Evolutionary conservation across 2,888 invertebrate species (phyloP), one percentile per base, ranked within the genome.

Genomic region (Drosophila tanythrix): DNA sequence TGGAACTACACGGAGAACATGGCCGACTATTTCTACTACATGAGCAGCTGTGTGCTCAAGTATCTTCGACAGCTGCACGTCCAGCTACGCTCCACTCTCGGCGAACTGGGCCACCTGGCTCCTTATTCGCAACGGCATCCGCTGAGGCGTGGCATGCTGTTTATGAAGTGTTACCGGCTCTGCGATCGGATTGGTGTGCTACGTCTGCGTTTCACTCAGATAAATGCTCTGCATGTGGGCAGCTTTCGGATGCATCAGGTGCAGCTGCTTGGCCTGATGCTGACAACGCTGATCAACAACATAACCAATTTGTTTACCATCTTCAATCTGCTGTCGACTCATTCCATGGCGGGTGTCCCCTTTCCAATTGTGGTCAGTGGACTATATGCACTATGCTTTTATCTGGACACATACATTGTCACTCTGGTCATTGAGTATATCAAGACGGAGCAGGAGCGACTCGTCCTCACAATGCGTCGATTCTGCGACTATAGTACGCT

Each of bases 1-100:
- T 91, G 91, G 91, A 91, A 91, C 68, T 91, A 91, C 27, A 90
- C 91, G 21, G 91, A 91, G 48, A 90, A 90, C 53, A 91, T 91
- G 91, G 91, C 91, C 0, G 85, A 91, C 52, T 91, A 88, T 35
- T 89, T 90, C 51, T 91, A 85, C 58, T 91, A 82, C 46, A 83
- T 91, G 13, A 91, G 75, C 35, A 61, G 73, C 68, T 85, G 87
- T 13, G 84, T 87, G 6, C 64, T 90, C 5, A 89, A 84, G 53
- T 91, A 90, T 62, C 61, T 80, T n/a, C 86, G 85, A 0, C 83
- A 79, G 60, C 53, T 91, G 57, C 76, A 85, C n/a, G 52, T 79
- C 6, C 89, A 90, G 31, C 21, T 90, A 48, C 52, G 25, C 0
- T 51, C 43, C 1, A 58, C 79, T 27, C 46, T 76, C 6, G 31